A percentile compares a stretch with the other conserved stretches of the same genome.
Conservation (phyloP, 2,888 invertebrate species). For the Meteorus cinctellus region DNA sequence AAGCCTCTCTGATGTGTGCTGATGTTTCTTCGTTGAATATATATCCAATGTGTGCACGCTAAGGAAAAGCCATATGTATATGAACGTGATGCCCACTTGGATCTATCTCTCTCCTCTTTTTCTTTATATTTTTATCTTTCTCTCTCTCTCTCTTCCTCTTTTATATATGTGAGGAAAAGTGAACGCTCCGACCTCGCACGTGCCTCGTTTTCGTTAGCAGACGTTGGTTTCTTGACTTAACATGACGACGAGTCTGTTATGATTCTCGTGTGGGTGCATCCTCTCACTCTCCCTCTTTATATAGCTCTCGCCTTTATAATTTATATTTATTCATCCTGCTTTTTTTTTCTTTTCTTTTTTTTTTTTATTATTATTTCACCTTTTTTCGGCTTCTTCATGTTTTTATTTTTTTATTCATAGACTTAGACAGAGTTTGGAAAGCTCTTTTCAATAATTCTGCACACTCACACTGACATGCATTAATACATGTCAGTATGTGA, state of each 20-base stretch:
- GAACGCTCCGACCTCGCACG: slow-evolving; percentile 50
- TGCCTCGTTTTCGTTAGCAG: slow-evolving; percentile 54
- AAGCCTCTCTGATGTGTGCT: slow-evolving; percentile 1
- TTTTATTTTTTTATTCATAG: background rate
- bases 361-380: background rate
- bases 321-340: background rate
- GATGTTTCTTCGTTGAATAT: slow-evolving; percentile 15
- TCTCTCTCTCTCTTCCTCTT: background rate
- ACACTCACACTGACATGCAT: background rate
- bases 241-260: slow-evolving; percentile 37
- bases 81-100: background rate
- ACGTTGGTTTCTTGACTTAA: slow-evolving; percentile 40
- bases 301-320: background rate
- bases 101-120: background rate
- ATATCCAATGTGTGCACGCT: slow-evolving; percentile 2
- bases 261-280: slow-evolving; percentile 36
- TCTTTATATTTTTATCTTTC: background rate
- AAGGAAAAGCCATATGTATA: slow-evolving; percentile 1
- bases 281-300: slow-evolving; percentile 35
- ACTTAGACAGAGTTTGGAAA: slow-evolving; percentile 21
- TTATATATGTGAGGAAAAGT: slow-evolving; percentile 34
- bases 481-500: background rate
- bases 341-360: background rate
- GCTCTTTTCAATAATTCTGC: slow-evolving; percentile 25
- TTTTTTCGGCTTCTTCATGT: background rate